Percentiles rank a stretch among this genome's conserved stretches.
Conservation (phyloP, 2,888 invertebrate species). For the Lysandra bellargus region DNA sequence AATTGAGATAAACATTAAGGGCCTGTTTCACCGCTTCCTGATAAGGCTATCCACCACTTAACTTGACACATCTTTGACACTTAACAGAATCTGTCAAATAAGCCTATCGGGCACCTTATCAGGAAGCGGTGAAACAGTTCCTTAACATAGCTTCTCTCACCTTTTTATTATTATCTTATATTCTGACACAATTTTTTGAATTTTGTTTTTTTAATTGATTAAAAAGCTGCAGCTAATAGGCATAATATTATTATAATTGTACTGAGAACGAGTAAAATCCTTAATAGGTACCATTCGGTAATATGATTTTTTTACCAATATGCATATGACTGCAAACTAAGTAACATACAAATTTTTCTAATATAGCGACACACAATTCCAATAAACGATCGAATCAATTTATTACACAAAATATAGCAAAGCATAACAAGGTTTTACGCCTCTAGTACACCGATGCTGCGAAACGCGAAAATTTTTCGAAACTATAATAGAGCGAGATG, state of each 20-base stretch:
- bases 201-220: not conserved
- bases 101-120: too few species aligned
- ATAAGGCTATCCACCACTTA: too few species aligned
- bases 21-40: too few species aligned
- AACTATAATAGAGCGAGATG: too few species aligned
- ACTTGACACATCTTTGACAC: too few species aligned
- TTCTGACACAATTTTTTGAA: not conserved
- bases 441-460: too few species aligned
- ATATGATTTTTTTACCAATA: conserved; percentile 4
- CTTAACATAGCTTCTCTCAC: not conserved
- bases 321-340: not conserved
- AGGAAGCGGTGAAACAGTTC: too few species aligned
- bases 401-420: conserved; percentile 14
- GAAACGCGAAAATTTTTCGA: too few species aligned
- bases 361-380: conserved; percentile 2
- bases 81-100: too few species aligned
- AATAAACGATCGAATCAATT: conserved; percentile 18
- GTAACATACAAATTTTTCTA: conserved; percentile 22
- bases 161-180: not conserved
- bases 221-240: not conserved
- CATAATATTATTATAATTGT: not conserved
- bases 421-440: not conserved
- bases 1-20: not conserved
- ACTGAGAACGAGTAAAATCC: not conserved
- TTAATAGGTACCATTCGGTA: not conserved